A percentile compares a stretch with the other conserved stretches of the same genome.
These are phyloP conservation scores for Parazoanthus atlanticus DNA, from an alignment of 92 coral and sea anemone species.

Conservation along the genomic window DNA sequence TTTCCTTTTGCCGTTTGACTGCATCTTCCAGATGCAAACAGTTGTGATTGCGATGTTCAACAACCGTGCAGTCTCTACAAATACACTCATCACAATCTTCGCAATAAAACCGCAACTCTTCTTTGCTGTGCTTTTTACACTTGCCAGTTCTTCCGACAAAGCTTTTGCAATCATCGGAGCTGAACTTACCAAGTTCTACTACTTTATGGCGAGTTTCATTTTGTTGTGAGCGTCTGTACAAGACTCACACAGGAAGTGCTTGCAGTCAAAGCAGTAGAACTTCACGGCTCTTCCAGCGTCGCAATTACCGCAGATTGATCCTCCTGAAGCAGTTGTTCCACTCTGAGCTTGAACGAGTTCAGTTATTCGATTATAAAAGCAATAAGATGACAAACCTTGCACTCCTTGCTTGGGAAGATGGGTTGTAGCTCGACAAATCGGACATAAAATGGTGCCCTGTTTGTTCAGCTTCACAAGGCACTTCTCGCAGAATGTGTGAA, in stretches of 20 bases:
- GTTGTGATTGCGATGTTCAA: not conserved
- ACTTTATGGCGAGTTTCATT: not conserved
- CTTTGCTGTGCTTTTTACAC: not conserved
- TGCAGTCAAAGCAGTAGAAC: not conserved
- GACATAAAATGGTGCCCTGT: slow-evolving; percentile 10
- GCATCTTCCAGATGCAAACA: slow-evolving; percentile 1
- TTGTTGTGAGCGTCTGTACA: not conserved
- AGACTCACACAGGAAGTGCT: not conserved
- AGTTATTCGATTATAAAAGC: slow-evolving; percentile 10
- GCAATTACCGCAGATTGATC: not conserved
- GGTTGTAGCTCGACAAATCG: slow-evolving; percentile 7
- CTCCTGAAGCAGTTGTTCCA: not conserved
- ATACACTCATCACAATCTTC: not conserved
- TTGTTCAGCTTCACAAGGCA: not conserved
- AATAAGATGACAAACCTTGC: not conserved
- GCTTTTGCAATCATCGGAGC: not conserved
- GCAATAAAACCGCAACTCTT: not conserved
- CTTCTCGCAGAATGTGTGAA: slow-evolving; percentile 27
- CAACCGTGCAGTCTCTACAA: no score
- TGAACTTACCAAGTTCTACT: not conserved
- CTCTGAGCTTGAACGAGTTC: not conserved
- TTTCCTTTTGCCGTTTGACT: not conserved
- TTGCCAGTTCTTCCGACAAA: not conserved
- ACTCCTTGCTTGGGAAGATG: slow-evolving; percentile 8
- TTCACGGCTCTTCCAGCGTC: not conserved